phyloP scores from a whole-genome alignment of 1,140 invertebrate genomes.

The Cotesia glomerata region DNA sequence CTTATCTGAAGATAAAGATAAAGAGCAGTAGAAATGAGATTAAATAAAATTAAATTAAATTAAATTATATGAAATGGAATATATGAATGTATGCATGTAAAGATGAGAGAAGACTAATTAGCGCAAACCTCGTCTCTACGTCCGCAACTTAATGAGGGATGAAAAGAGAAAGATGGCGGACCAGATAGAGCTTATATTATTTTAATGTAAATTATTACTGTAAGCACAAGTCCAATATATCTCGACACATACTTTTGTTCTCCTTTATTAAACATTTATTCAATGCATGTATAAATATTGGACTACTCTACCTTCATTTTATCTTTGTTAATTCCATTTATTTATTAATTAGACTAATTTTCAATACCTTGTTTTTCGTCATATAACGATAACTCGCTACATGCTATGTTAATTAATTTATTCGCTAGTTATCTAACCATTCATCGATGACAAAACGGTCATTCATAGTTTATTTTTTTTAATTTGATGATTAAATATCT shows the following conservation, averaged over 20 bases:
- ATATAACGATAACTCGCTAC: no score
- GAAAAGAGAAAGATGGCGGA: slow-evolving; percentile 4
- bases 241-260: not conserved
- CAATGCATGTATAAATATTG: no score
- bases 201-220: not conserved
- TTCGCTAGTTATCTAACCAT: no score
- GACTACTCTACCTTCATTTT: no score
- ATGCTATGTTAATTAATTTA: no score
- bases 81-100: not conserved
- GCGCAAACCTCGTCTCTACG: not conserved
- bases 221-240: not conserved
- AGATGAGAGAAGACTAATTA: slow-evolving; percentile 9
- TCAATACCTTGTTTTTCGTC: no score
- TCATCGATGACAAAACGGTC: no score
- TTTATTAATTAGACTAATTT: no score
- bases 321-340: no score
- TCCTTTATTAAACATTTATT: not conserved
- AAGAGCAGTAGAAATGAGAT: not conserved
- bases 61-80: no score
- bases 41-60: not conserved
- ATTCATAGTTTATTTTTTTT: no score
- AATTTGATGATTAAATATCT: no score
- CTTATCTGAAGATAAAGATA: not conserved
- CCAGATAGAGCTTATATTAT: slow-evolving; percentile 4
- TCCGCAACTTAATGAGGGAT: slow-evolving; percentile 20